These are phyloP conservation scores for Pachyramphus minor DNA, from an alignment of 2,113 vertebrate genomes.

Conservation along the genomic window DNA sequence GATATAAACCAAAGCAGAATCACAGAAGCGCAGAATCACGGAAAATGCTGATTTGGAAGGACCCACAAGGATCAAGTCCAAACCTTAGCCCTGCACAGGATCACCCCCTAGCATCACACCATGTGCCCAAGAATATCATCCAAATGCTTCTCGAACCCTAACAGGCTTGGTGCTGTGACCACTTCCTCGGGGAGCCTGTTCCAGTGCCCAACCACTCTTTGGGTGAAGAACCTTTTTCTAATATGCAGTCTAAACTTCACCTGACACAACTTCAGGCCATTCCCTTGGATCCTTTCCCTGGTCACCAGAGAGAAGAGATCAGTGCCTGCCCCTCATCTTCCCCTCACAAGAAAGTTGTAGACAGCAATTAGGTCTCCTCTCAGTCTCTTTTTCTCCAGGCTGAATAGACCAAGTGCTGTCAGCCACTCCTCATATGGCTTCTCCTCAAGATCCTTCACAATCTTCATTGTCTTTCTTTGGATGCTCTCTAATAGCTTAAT, in stretches of 20 bases:
- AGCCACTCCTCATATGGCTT: background rate
- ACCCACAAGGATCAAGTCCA: background rate
- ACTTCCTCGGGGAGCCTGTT: background rate
- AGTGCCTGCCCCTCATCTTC: background rate
- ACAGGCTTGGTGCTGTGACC: background rate
- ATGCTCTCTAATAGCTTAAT: background rate
- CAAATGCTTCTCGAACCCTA: background rate
- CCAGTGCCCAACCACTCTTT: background rate
- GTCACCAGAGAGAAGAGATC: background rate
- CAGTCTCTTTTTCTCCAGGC: background rate
- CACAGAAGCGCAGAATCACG: background rate
- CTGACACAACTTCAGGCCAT: background rate
- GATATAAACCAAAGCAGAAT: background rate
- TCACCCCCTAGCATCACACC: background rate
- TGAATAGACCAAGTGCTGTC: background rate
- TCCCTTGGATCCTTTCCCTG: background rate
- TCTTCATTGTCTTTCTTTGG: background rate
- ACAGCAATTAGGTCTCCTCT: background rate
- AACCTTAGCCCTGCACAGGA: background rate
- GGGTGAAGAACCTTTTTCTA: background rate
- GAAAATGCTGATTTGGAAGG: background rate
- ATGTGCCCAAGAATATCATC: background rate
- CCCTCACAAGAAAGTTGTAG: background rate
- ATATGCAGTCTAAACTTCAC: background rate
- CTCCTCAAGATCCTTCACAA: background rate